Base-by-base conservation (phyloP, 2,888 invertebrate species). In the Enchytraeus crypticus region DNA sequence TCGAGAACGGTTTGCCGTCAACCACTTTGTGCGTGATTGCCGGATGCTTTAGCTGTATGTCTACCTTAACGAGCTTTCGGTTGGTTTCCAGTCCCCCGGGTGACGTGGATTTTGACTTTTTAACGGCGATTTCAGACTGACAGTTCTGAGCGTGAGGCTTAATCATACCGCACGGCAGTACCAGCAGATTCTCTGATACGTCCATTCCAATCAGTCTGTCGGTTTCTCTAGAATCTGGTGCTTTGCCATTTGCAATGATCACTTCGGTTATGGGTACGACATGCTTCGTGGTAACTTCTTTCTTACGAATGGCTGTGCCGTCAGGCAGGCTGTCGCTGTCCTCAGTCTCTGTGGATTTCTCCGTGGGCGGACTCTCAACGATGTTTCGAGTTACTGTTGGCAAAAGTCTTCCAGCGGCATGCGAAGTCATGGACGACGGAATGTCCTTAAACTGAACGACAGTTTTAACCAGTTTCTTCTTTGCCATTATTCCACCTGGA, bases 111-210 rank as follows among this genome's bases (percentile, higher is more conserved):
- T 26, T 18, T 5, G 57, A 57, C 46, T 57, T 57, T 2, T 46
- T 29, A 47, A 57, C 57, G 29, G 18, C 38, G 14, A 57, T 57
- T 46, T 43, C 57, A 29, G 57, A 21, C 18, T 59, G 43, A 58
- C 59, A 59, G 45, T 62, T 62, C 21, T 54, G n/a, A 11, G 59
- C 59, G 38, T 55, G 53, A n/a, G 54, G 55, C 38, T 62, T 56
- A 18, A 62, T 51, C 14, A 43, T 29, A 27, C 62, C 62, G 32
- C 62, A 59, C 14, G 61, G 53, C 18, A 62, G 29, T 14, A 30
- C 49, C 14, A 62, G 47, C 32, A 59, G 29, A 38, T 60, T 53
- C 30, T 62, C 59, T n/a, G 30, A 53, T 1, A 62, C 43, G 5
- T 62, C 55, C 2, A 33, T 47, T 30, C 33, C 38, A 0, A 55